Base-by-base conservation (phyloP, 2,888 invertebrate genomes). In the Iphiclides podalirius region DNA sequence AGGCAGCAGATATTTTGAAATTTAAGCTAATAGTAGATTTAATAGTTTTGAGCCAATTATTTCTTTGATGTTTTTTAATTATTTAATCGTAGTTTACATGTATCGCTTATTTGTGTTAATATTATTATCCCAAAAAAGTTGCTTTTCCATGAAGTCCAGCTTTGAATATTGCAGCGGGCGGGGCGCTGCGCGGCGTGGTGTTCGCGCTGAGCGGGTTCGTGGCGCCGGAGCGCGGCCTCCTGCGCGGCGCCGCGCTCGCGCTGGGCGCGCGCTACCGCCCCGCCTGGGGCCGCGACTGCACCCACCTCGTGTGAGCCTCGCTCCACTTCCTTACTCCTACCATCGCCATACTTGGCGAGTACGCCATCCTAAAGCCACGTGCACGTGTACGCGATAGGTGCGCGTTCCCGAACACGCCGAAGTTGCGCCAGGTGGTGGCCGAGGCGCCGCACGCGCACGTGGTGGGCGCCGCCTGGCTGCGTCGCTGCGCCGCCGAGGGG, bases 381-480 rank as follows among this genome's bases (percentile, higher is more conserved):
- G n/a, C n/a, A n/a, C n/a, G n/a, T n/a, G n/a, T n/a, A n/a, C n/a
- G n/a, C n/a, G n/a, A n/a, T n/a, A 96, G 97, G 36, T 97, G 97
- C 84, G 97, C 97, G 8, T 97, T 96, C 80, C 85, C 91, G 3
- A 95, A 95, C 75, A 97, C 97, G 3, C 98, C 97, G 2, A 97
- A 97, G 78, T 94, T 94, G 72, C 90, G 91, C 42, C 91, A 94
- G 77, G 94, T 94, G 1, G 90, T 89, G 59, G 91, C 91, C 1
- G 43, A 49, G 3, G 50, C 56, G 12, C 38, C 47, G 15, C 91
- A 91, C 52, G 67, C 66, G 55, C 89, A 91, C 44, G 95, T 93
- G 48, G 93, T 94, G 1, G 91, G 75, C 14, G 92, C 91, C 56
- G 90, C 90, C n/a, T 97, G 97, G 97, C 83, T 97, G 52, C 88